Conservation (phyloP, 2,888 invertebrate species). For the Onthophagus sagittarius region DNA sequence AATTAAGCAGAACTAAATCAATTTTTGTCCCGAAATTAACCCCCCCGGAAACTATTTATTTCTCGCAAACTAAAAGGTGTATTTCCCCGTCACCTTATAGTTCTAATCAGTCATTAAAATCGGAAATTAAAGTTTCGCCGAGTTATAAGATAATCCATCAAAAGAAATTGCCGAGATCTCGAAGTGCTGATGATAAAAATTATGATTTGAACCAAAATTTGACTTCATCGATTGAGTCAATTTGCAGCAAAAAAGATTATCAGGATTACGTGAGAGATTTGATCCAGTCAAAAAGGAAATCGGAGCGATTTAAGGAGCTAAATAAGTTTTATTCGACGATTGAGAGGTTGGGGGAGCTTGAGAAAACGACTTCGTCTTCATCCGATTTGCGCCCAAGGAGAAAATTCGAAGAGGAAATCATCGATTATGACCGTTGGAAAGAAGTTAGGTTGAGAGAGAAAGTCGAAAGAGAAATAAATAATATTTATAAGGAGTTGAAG, state of each 20-base stretch:
- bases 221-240: constrained; percentile 49
- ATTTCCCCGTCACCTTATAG: constrained; percentile 8
- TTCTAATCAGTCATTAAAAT: constrained; percentile 3
- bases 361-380: constrained; percentile 65
- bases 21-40: constrained; percentile 8
- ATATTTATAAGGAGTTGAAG: constrained; percentile 71
- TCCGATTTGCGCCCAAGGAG: constrained; percentile 68
- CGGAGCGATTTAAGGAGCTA: constrained; percentile 78
- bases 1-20: constrained; percentile 36
- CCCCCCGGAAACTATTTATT: constrained; percentile 16
- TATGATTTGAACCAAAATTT: constrained; percentile 11
- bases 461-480: constrained; percentile 77
- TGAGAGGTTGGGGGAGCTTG: constrained; percentile 79
- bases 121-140: constrained; percentile 5
- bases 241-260: constrained; percentile 58
- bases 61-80: constrained; percentile 16
- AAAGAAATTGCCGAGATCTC: constrained; percentile 56
- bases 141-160: constrained; percentile 24
- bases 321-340: constrained; percentile 81
- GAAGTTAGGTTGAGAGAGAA: constrained; percentile 73
- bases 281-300: constrained; percentile 63
- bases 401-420: constrained; percentile 71
- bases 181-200: constrained; percentile 55
- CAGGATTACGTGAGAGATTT: constrained; percentile 65
- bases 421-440: constrained; percentile 86